Evolutionary conservation across 2,113 vertebrate genomes (phyloP), one percentile per base, ranked within the genome.

Genomic region (Prunella himalayana): DNA sequence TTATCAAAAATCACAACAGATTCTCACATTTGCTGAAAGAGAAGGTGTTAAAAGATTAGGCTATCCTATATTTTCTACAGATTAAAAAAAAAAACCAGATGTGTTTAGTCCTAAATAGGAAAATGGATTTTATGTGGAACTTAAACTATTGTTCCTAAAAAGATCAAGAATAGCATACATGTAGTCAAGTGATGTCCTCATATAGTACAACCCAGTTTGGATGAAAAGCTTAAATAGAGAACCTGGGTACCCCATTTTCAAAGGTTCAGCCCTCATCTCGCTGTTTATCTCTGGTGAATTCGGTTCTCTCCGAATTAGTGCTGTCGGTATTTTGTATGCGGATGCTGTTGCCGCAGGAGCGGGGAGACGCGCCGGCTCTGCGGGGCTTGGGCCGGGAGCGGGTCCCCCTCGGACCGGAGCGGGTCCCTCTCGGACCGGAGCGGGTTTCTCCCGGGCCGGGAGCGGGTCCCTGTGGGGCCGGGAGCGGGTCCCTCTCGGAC

Each of bases 321-420:
- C 30, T 59, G 21, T 2, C 1, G 2, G 21, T 64, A 5, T 15
- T 69, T 23, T 11, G 60, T 20, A 10, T 3, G 20, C 4, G 4
- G 33, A 45, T 28, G 22, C 23, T 44, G 2, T 0, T 19, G 31
- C 8, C 14, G 5, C 8, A 15, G 6, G 18, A 60, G 4, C 1
- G 5, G 11, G 17, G 59, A 76, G 13, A n/a, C 5, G 56, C 7
- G 6, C 39, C 6, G 10, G 27, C 13, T 57, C 15, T 4, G 47
- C 18, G 15, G 47, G 28, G 65, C 15, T 41, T 10, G 7, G 35
- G 24, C 50, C 2, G 20, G 17, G 66, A 80, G 15, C 13, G 21
- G 11, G 5, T 61, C 21, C 12, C 28, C 7, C 1, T 22, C 4
- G 15, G 53, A 3, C 12, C 5, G 20, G 73, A 39, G 13, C 23